Evolutionary conservation across 2,888 invertebrate genomes (phyloP), one percentile per base, ranked within the genome.

Genomic region (Cactoblastis cactorum): DNA sequence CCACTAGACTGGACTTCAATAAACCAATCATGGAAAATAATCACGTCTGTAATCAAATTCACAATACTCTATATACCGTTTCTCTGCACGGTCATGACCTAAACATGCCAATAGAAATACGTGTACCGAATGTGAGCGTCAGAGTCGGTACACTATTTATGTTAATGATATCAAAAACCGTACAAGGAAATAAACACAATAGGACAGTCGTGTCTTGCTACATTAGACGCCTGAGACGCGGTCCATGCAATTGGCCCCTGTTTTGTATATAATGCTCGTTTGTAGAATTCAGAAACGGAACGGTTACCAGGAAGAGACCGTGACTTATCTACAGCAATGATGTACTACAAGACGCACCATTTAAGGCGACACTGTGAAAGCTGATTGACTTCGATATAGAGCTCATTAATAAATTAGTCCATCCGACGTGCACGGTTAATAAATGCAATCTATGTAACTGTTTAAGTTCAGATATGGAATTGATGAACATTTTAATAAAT

Each of bases 131-230:
- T 83, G 80, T 81, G 80, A 81, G 74, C 71, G 69, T 75, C 76
- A 69, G 76, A 75, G 71, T 69, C 74, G 64, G 71, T 66, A 74
- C 69, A 81, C 79, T 80, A 79, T 83, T 83, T 83, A 85, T 84
- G 83, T 81, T 84, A 85, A 84, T 84, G 81, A 80, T 84, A 81
- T 80, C 81, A 82, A 83, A 84, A 83, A 77, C 82, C 83, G 69
- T 81, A 80, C 76, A 83, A 83, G 84, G 83, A 83, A 83, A 83
- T 83, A 82, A 83, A 83, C 83, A 84, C 86, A 84, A 84, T 85
- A 82, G 83, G 84, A 82, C 85, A 83, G 82, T 83, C 79, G 79
- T 80, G 83, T 83, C 83, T 83, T 70, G 76, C 74, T 79, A 77
- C 80, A 80, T 82, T 83, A 82, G 83, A 83, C 77, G 80, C 77